A percentile compares a stretch with the other conserved stretches of the same genome.
phyloP scores from a whole-genome alignment of 1,140 invertebrate genomes.

The Lucilia sericata region DNA sequence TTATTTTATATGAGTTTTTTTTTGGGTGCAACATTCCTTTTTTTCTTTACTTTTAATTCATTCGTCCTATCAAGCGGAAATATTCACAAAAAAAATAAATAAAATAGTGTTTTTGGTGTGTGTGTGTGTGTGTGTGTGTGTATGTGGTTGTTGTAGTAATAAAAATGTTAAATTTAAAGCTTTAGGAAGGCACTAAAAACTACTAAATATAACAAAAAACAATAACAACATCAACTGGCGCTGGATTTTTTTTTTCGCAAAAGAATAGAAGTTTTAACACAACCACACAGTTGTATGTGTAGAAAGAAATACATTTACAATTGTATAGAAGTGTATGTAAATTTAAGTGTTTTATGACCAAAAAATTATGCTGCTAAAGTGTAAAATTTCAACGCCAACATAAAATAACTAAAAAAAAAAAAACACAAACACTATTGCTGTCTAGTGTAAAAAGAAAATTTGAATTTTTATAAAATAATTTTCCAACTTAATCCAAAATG shows the following conservation, averaged over 20 bases:
- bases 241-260: background rate
- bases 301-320: too few relatives aligned
- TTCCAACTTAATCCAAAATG: too few relatives aligned
- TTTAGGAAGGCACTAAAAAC: conserved; percentile 19
- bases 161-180: conserved; percentile 29
- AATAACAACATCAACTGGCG: background rate
- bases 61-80: conserved; percentile 18
- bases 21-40: background rate
- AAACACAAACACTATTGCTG: too few relatives aligned
- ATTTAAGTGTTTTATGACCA: conserved; percentile 8
- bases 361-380: conserved; percentile 17
- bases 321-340: too few relatives aligned
- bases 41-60: background rate
- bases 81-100: conserved; percentile 13
- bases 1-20: background rate
- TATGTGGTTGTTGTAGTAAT: background rate
- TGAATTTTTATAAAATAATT: too few relatives aligned
- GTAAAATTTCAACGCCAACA: background rate
- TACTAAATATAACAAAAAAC: background rate
- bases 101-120: background rate
- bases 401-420: background rate
- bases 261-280: too few relatives aligned
- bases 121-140: too few relatives aligned
- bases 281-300: too few relatives aligned
- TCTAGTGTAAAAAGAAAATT: too few relatives aligned